Base-by-base conservation (phyloP, 2,888 invertebrate genomes). In the Epicampocera succincta region DNA sequence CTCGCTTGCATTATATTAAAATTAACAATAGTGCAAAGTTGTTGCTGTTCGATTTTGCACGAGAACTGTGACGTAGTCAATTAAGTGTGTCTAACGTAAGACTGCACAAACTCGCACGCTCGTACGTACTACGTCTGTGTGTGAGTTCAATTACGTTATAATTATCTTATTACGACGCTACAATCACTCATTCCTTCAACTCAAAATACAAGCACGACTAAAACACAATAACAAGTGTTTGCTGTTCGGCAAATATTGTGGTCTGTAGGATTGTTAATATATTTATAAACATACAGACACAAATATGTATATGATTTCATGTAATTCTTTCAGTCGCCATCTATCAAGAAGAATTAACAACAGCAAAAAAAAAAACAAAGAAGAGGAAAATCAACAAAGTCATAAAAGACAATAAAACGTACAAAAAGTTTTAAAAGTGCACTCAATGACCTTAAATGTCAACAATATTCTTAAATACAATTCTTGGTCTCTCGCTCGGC, bases 361-460 rank as follows among this genome's bases (percentile, higher is more conserved):
- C n/a, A n/a, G n/a, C n/a, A n/a, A n/a, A n/a, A n/a, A n/a, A n/a
- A n/a, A 33, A 29, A 6, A 21, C 11, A 25, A 63, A 21, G 21
- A 58, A 56, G 38, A 33, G 33, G 33, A 33, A 46, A 44, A 50
- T 40, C 19, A 44, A 54, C 19, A 52, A 15, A 25, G 15, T 8
- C 17, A 12, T n/a, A 44, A 73, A 61, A 56, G 44, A 44, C 52
- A 38, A 73, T 33, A 63, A 44, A 21, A 29, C 40, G 19, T 42
- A 29, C 15, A 25, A 25, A 33, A 12, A 8, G 44, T 63, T 63
- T 73, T 60, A 61, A 82, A 75, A 82, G 82, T 75, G 74, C 82
- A 82, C 82, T 82, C 61, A 71, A 82, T 78, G 82, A 82, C 82
- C 82, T 82, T 82, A 71, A 82, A 82, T 82, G 82, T 74, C 82